Percentiles rank a stretch among this genome's conserved stretches.
phyloP scores from a whole-genome alignment of 2,797 vertebrate species.

The Crax fasciolata region DNA sequence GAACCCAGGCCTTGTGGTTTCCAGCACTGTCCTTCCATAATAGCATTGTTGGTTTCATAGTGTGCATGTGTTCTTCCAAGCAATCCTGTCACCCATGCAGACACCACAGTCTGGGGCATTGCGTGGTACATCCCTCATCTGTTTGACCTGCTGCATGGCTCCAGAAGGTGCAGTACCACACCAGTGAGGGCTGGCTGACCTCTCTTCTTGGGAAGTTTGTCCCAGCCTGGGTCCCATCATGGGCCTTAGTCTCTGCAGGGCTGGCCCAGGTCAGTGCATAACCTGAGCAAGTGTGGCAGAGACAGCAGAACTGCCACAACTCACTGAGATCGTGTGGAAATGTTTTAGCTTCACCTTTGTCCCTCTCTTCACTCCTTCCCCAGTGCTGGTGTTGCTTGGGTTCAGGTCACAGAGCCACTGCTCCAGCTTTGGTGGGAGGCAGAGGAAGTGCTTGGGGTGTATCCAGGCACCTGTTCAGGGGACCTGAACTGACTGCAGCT shows the following conservation, averaged over 20 bases:
- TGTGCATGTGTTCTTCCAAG: neutral
- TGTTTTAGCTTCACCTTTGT: neutral
- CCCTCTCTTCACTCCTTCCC: neutral
- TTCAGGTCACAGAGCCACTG: neutral
- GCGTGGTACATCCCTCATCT: neutral
- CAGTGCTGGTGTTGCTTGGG: neutral
- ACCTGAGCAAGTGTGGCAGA: neutral
- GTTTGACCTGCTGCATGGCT: neutral
- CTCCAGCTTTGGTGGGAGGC: neutral
- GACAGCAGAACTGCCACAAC: neutral
- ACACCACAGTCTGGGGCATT: neutral
- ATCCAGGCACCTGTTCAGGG: neutral
- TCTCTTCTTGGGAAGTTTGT: neutral
- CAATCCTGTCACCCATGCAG: neutral
- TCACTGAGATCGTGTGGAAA: fast-evolving
- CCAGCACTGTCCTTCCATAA: neutral
- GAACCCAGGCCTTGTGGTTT: neutral
- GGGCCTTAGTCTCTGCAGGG: neutral
- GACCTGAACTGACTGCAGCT: neutral
- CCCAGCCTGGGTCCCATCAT: neutral
- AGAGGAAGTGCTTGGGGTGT: neutral
- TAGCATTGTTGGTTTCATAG: neutral
- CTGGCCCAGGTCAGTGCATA: neutral
- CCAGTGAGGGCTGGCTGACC: neutral
- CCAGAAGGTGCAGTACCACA: neutral